phyloP scores from a whole-genome alignment of 2,113 vertebrate species.

The Melanostigma gelatinosum region DNA sequence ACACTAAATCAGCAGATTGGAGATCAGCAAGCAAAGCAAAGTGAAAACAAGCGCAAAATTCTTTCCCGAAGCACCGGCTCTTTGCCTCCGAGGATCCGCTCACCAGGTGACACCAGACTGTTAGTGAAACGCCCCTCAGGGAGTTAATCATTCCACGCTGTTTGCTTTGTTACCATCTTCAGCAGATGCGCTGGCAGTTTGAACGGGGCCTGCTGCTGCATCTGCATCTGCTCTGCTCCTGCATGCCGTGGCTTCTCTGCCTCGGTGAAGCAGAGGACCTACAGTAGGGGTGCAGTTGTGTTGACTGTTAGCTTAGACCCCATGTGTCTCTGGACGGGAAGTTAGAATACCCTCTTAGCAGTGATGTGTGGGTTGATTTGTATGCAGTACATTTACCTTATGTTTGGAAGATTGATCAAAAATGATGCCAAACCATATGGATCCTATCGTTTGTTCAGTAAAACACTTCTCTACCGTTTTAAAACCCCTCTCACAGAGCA shows the following conservation, averaged over 20 bases:
- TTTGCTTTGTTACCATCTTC: constrained; percentile 51
- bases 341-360: background rate
- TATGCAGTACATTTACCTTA: background rate
- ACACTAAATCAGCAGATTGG: background rate
- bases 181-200: constrained; percentile 39
- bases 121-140: constrained; percentile 42
- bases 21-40: constrained; percentile 9
- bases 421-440: no score
- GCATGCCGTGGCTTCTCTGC: constrained; percentile 19
- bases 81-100: background rate
- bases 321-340: background rate
- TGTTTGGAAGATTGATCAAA: background rate
- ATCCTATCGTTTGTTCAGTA: no score
- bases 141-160: constrained; percentile 21
- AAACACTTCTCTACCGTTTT: background rate
- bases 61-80: background rate
- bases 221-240: background rate
- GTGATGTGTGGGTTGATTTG: no score
- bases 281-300: constrained; percentile 9
- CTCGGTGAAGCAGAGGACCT: constrained; percentile 74
- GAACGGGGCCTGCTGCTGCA: constrained; percentile 42
- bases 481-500: background rate
- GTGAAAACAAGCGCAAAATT: background rate
- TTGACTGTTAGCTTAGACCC: background rate
- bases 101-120: constrained; percentile 39